A percentile compares a stretch with the other conserved stretches of the same genome.
Conservation (phyloP, 1,140 invertebrate genomes). For the Araneus ventricosus region DNA sequence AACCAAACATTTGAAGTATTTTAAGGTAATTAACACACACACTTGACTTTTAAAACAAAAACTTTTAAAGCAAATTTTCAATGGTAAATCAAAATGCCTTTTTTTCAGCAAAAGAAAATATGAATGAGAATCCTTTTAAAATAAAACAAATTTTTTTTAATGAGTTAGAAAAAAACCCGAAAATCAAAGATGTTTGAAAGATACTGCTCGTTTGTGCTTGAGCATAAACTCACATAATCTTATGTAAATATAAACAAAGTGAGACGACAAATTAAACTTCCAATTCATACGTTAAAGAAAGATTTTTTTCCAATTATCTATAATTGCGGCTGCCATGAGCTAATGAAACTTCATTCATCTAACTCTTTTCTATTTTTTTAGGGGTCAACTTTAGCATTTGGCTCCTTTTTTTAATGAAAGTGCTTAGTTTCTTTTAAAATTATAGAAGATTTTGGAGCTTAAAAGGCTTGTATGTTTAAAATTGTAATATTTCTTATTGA, state of each 20-base stretch:
- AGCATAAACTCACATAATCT: not conserved
- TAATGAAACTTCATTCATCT: slow-evolving; percentile 6
- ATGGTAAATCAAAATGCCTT: not conserved
- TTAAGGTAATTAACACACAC: no score
- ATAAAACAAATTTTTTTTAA: not conserved
- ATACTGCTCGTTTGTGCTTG: not conserved
- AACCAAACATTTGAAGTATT: no score
- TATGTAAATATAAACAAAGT: not conserved
- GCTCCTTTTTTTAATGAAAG: not conserved
- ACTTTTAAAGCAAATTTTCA: no score
- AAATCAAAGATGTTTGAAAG: not conserved
- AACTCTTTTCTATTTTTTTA: not conserved
- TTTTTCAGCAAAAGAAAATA: not conserved
- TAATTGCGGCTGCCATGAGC: not conserved
- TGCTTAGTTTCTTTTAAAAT: not conserved
- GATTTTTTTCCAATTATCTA: not conserved
- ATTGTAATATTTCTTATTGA: not conserved
- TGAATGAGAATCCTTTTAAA: not conserved
- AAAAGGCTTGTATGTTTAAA: not conserved
- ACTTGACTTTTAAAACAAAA: no score
- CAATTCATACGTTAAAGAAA: not conserved
- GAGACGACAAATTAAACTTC: not conserved
- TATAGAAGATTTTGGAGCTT: not conserved
- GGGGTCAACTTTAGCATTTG: not conserved
- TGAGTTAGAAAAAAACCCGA: not conserved